Conservation (phyloP, 2,888 invertebrate species). For the Agrotis puta region DNA sequence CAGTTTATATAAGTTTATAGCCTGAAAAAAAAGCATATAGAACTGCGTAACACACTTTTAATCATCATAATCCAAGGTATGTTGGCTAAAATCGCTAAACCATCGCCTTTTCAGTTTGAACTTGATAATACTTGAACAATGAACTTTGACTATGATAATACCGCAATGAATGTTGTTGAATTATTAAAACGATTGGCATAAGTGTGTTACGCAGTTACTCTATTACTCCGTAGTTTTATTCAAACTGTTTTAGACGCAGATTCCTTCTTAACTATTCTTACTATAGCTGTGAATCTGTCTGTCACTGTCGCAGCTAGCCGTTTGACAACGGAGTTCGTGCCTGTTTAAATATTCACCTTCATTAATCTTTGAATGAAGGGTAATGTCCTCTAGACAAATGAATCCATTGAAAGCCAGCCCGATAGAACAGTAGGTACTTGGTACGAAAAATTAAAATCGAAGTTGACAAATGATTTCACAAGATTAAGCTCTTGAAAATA, state of each 20-base stretch:
- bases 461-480: slow-evolving; percentile 52
- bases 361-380: slow-evolving; percentile 59
- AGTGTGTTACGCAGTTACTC: not conserved
- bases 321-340: slow-evolving; percentile 37
- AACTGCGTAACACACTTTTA: not conserved
- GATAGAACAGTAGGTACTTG: slow-evolving; percentile 45
- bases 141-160: not conserved
- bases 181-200: not conserved
- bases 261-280: slow-evolving; percentile 16
- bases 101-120: not conserved
- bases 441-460: slow-evolving; percentile 58
- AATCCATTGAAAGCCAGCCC: slow-evolving; percentile 53
- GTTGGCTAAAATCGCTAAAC: not conserved
- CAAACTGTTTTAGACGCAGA: not conserved
- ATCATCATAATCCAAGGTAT: not conserved
- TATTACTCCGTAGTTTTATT: not conserved
- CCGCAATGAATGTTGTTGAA: not conserved
- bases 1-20: not conserved
- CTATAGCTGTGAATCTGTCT: slow-evolving; percentile 18
- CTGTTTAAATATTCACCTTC: slow-evolving; percentile 57
- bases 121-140: too few species aligned
- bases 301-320: slow-evolving; percentile 24
- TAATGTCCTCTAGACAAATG: slow-evolving; percentile 54
- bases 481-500: slow-evolving; percentile 39
- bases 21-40: not conserved